phyloP scores from a whole-genome alignment of 2,888 invertebrate genomes.

The Thecophora atra region DNA sequence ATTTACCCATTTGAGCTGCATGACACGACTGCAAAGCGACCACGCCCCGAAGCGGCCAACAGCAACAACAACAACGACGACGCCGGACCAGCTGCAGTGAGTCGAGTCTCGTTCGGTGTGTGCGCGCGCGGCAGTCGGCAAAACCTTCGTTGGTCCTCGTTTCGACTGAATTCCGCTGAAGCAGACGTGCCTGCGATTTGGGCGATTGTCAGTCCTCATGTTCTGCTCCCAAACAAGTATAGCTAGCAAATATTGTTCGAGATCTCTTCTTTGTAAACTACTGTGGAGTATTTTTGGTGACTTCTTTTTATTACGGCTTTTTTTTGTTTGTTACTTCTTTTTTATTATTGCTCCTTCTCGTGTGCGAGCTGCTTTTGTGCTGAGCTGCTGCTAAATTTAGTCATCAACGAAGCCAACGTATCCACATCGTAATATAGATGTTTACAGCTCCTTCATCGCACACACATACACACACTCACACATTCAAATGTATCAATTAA shows the following conservation, averaged over 20 bases:
- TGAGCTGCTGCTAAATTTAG: slow-evolving; percentile 2
- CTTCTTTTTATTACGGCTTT: slow-evolving; percentile 3
- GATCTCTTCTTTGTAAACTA: not conserved
- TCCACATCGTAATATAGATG: not conserved
- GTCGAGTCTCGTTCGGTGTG: no score
- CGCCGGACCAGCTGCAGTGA: not conserved
- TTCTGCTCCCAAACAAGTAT: not conserved
- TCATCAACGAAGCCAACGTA: not conserved
- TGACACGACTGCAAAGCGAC: slow-evolving; percentile 6
- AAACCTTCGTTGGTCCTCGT: not conserved
- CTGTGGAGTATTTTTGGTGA: not conserved
- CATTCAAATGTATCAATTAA: not conserved
- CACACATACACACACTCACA: not conserved
- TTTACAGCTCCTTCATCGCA: not conserved
- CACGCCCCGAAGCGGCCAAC: slow-evolving; percentile 11
- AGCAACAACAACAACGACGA: not conserved
- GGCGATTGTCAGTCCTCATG: not conserved
- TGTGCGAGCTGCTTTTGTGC: not conserved
- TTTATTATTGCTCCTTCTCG: no score
- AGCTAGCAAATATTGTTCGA: not conserved
- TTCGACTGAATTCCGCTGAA: not conserved
- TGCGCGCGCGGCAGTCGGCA: slow-evolving; percentile 7
- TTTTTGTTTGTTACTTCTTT: not conserved
- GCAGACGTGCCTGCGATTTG: not conserved
- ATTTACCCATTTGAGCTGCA: not conserved